Evolutionary conservation across 1,140 invertebrate genomes (phyloP).

Genomic region (Heliconius himera): DNA sequence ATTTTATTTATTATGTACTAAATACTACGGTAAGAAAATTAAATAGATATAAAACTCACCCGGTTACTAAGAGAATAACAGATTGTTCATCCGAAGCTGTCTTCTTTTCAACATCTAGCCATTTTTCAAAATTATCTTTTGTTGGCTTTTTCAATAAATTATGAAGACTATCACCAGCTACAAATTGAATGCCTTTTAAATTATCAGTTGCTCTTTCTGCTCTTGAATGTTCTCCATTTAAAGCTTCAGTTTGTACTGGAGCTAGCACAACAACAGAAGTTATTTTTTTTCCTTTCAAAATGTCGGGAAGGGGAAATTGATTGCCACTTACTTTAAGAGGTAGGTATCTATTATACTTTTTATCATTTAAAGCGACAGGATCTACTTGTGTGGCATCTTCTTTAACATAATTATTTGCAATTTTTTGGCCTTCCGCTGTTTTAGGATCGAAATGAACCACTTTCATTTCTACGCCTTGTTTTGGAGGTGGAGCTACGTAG

Average conservation of each 20-base stretch:
- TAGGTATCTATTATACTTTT: conserved; percentile 90
- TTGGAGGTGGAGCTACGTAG: conserved; percentile 72
- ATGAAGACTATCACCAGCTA: conserved; percentile 87
- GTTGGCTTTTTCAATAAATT: conserved; percentile 88
- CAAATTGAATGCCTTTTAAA: conserved; percentile 83
- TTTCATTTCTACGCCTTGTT: conserved; percentile 90
- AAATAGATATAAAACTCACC: conserved; percentile 81
- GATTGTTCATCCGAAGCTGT: conserved; percentile 88
- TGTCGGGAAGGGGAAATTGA: conserved; percentile 91
- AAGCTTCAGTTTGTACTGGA: conserved; percentile 86
- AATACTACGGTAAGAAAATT: too few relatives aligned
- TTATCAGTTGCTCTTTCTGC: conserved; percentile 75
- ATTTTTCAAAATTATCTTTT: conserved; percentile 89
- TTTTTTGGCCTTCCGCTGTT: conserved; percentile 86
- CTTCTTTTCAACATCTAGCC: conserved; percentile 88
- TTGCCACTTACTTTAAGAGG: conserved; percentile 91
- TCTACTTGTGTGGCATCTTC: conserved; percentile 88
- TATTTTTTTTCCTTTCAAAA: conserved; percentile 87
- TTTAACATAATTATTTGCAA: conserved; percentile 88
- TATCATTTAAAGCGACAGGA: conserved; percentile 87
- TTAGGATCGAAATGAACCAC: conserved; percentile 90
- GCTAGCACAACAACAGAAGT: conserved; percentile 92
- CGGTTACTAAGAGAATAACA: conserved; percentile 89
- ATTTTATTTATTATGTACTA: too few relatives aligned
- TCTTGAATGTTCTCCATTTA: conserved; percentile 70